Evolutionary conservation across 1,140 invertebrate genomes (phyloP).

Genomic region (Teleopsis dalmanni): DNA sequence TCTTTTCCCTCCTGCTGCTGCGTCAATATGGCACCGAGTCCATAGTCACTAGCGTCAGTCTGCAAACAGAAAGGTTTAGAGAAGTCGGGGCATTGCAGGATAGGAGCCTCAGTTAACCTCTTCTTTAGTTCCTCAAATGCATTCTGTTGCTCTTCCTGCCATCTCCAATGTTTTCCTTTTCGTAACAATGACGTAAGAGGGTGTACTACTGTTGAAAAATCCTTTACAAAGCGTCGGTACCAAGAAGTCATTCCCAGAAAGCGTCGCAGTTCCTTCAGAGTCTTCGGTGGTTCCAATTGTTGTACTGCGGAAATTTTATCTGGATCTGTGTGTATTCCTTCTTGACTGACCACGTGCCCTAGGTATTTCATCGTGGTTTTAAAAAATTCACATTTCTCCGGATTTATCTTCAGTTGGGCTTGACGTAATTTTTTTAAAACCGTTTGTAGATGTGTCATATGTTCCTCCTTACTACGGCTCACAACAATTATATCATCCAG

Average conservation of each 20-base stretch:
- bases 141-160: background rate
- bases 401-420: slow-evolving; percentile 4
- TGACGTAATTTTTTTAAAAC: background rate
- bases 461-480: background rate
- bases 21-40: background rate
- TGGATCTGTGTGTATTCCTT: slow-evolving; percentile 19
- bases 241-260: slow-evolving; percentile 5
- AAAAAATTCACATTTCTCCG: slow-evolving; percentile 36
- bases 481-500: slow-evolving; percentile 7
- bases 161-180: slow-evolving; percentile 13
- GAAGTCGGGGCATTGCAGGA: slow-evolving; percentile 16
- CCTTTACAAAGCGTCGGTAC: slow-evolving; percentile 1
- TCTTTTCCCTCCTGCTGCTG: too few species aligned
- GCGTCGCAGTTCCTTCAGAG: slow-evolving; percentile 1
- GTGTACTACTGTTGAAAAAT: slow-evolving; percentile 19
- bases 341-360: slow-evolving; percentile 3
- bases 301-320: slow-evolving; percentile 5
- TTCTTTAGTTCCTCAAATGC: slow-evolving; percentile 7
- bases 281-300: background rate
- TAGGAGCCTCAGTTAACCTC: slow-evolving; percentile 9
- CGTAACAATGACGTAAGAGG: slow-evolving; percentile 20
- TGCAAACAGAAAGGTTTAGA: slow-evolving; percentile 5
- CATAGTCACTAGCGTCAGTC: slow-evolving; percentile 5
- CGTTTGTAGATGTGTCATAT: slow-evolving; percentile 1
- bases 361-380: slow-evolving; percentile 16